Evolutionary conservation across 1,140 invertebrate species (phyloP).

Genomic region (Cataglyphis hispanica): DNA sequence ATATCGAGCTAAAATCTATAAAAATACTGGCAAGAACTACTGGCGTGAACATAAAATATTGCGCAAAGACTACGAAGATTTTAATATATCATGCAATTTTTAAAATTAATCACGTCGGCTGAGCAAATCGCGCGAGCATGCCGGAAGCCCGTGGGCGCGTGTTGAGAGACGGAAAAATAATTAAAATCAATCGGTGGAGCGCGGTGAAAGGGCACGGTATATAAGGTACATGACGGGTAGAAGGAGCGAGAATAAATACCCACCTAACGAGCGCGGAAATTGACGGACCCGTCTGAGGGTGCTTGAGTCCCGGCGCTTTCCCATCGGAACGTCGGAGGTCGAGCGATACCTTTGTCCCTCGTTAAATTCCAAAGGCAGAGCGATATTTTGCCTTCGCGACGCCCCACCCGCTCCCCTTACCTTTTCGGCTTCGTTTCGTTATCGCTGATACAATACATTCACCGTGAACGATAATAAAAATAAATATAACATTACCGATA

Average conservation of each 20-base stretch:
- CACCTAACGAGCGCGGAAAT: slow-evolving; percentile 78
- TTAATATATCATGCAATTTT: slow-evolving; percentile 26
- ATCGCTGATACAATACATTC: not conserved
- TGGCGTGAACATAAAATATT: not conserved
- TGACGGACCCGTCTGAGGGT: slow-evolving; percentile 75
- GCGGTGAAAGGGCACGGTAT: slow-evolving; percentile 59
- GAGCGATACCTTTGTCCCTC: slow-evolving; percentile 77
- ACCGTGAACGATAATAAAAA: not conserved
- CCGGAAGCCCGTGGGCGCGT: slow-evolving; percentile 4
- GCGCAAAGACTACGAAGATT: not conserved
- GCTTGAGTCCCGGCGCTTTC: slow-evolving; percentile 68
- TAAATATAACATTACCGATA: slow-evolving; percentile 49
- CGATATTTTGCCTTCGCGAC: slow-evolving; percentile 64
- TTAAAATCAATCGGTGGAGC: slow-evolving; percentile 73
- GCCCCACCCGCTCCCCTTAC: not conserved
- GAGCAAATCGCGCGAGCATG: slow-evolving; percentile 13
- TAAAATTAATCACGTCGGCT: slow-evolving; percentile 63
- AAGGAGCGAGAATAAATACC: slow-evolving; percentile 76
- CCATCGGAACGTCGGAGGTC: slow-evolving; percentile 68
- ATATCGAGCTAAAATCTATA: not conserved
- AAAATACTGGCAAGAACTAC: not conserved
- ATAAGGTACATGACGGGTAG: slow-evolving; percentile 70
- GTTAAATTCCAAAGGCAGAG: slow-evolving; percentile 75
- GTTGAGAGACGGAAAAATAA: slow-evolving; percentile 68
- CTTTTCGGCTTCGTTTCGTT: not conserved